Evolutionary conservation across 2,113 vertebrate genomes (phyloP).

Genomic region (Nyctibius bracteatus): DNA sequence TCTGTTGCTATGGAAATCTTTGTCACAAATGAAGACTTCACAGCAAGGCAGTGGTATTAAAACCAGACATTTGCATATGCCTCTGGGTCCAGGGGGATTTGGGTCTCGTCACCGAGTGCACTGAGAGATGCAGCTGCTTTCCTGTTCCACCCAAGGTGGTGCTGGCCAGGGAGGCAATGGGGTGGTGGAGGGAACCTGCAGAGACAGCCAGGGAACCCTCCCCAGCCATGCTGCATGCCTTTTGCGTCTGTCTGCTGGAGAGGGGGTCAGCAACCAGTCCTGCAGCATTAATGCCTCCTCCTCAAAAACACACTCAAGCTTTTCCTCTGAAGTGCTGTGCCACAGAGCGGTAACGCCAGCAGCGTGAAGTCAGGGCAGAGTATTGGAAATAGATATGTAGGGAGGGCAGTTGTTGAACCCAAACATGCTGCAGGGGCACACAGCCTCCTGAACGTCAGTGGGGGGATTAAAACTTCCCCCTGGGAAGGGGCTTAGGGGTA

Average conservation of each 20-base stretch:
- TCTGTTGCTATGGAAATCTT: slow-evolving; percentile 64
- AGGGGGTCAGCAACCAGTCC: not conserved
- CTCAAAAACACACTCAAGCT: not conserved
- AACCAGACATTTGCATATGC: slow-evolving; percentile 29
- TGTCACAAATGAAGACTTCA: slow-evolving; percentile 55
- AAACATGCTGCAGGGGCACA: not conserved
- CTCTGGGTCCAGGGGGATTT: not conserved
- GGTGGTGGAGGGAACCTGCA: not conserved
- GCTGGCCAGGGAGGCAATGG: not conserved
- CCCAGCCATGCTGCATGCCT: not conserved
- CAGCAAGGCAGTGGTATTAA: slow-evolving; percentile 1
- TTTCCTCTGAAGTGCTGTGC: not conserved
- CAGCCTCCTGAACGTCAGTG: not conserved
- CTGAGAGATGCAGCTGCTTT: not conserved
- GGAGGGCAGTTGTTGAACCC: not conserved
- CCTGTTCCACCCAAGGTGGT: not conserved
- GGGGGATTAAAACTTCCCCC: not conserved
- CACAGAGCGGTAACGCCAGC: not conserved
- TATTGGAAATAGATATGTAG: not conserved
- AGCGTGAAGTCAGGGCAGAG: not conserved
- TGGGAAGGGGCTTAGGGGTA: not conserved
- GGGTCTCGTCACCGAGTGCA: not conserved
- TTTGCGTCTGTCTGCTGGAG: not conserved
- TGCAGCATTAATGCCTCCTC: not conserved
- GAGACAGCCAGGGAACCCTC: not conserved